phyloP scores from a whole-genome alignment of 2,888 invertebrate genomes.

The Drosophila differens region DNA sequence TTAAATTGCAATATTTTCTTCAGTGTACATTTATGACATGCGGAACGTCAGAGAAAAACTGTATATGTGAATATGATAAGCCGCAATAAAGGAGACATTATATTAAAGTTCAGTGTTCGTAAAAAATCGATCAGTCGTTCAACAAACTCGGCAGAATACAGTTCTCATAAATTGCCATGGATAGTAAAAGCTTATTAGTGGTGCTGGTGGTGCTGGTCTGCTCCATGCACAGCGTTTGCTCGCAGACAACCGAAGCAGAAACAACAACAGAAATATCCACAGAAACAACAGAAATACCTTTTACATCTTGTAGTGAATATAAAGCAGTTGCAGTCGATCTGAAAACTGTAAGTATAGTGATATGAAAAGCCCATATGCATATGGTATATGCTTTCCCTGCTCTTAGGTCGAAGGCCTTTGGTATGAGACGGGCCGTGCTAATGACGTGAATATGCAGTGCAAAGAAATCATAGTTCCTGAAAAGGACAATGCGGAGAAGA shows the following conservation, averaged over 20 bases:
- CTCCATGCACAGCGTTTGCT: constrained; percentile 7
- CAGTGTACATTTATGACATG: constrained; percentile 9
- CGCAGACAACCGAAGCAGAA: constrained; percentile 7
- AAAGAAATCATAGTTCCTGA: not conserved
- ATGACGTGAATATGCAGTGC: constrained; percentile 10
- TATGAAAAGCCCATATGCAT: not conserved
- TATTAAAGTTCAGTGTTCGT: constrained; percentile 17
- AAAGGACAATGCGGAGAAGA: not conserved
- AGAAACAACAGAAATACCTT: not conserved
- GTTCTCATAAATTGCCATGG: constrained; percentile 13
- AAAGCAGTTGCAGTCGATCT: constrained; percentile 14
- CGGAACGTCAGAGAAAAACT: not conserved
- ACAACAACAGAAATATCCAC: not conserved
- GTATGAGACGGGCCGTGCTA: constrained; percentile 31
- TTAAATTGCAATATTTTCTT: not conserved
- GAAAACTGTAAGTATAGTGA: constrained; percentile 28
- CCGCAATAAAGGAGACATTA: constrained; percentile 1
- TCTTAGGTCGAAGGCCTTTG: constrained; percentile 33
- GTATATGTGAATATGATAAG: constrained; percentile 14
- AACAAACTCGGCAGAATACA: not conserved
- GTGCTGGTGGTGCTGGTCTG: constrained; percentile 31
- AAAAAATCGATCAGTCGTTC: constrained; percentile 19
- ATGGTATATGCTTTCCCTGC: not conserved
- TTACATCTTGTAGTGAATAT: not conserved
- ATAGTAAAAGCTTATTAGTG: constrained; percentile 2